These are phyloP conservation scores for Phenganax subtilis DNA, from an alignment of 92 coral and sea anemone genomes.

Conservation along the genomic window DNA sequence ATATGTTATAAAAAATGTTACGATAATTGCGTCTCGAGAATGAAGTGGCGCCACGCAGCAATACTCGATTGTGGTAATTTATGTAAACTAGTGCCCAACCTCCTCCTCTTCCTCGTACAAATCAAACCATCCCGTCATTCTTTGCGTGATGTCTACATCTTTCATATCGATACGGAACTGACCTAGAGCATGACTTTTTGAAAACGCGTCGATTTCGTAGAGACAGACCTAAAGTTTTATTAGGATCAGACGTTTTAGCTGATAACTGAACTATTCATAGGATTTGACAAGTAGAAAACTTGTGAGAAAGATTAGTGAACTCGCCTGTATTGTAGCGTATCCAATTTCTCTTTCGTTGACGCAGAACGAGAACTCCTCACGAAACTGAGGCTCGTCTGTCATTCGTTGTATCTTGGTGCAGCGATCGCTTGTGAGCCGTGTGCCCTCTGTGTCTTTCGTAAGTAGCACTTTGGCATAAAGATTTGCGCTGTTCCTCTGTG, in stretches of 20 bases:
- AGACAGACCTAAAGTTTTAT: slow-evolving; percentile 53
- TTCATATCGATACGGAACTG: slow-evolving; percentile 59
- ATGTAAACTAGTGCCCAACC: neutral
- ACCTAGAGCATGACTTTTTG: slow-evolving; percentile 78
- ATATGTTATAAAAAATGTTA: neutral
- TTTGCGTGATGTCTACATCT: slow-evolving; percentile 49
- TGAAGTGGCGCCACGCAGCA: too few species aligned
- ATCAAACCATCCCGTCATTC: slow-evolving; percentile 79
- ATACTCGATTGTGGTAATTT: neutral
- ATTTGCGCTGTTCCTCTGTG: slow-evolving; percentile 26
- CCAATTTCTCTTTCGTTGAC: slow-evolving; percentile 52
- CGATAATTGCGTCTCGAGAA: too few species aligned
- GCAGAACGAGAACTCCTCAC: slow-evolving; percentile 81
- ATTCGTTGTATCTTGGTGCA: slow-evolving; percentile 73
- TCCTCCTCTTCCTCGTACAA: slow-evolving; percentile 62
- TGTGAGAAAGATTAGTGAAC: neutral
- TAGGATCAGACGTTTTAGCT: slow-evolving; percentile 6
- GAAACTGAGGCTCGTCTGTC: slow-evolving; percentile 81
- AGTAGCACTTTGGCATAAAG: slow-evolving; percentile 65
- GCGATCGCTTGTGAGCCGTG: slow-evolving; percentile 55
- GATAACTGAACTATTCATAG: neutral
- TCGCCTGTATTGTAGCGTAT: slow-evolving; percentile 32
- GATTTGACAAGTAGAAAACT: too few species aligned
- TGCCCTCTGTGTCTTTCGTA: slow-evolving; percentile 50
- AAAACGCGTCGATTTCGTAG: slow-evolving; percentile 87